Evolutionary conservation across 2,797 vertebrate genomes (phyloP).

Genomic region (Poecilia gillii): DNA sequence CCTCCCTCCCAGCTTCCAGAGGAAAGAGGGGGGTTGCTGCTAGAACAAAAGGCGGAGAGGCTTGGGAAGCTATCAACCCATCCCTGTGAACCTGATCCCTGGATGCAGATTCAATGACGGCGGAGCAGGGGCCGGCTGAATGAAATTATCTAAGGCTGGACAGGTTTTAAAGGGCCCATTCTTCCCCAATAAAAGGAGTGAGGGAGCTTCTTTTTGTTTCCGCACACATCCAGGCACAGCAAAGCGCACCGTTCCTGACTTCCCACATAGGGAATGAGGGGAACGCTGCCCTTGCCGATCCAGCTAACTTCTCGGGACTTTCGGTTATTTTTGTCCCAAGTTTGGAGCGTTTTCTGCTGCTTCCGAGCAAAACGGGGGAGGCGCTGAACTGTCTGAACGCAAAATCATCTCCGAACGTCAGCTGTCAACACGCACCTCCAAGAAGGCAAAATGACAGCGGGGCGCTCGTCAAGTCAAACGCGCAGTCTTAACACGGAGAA

Average conservation of each 20-base stretch:
- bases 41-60: slow-evolving; percentile 93
- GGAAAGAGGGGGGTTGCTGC: slow-evolving; percentile 53
- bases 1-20: slow-evolving; percentile 71
- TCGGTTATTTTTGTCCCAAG: slow-evolving; percentile 18
- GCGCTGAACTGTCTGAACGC: slow-evolving; percentile 66
- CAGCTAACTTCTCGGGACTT: slow-evolving; percentile 41
- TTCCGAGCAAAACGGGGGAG: slow-evolving; percentile 52
- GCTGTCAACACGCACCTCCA: slow-evolving; percentile 71
- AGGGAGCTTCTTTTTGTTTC: slow-evolving; percentile 75
- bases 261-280: slow-evolving; percentile 52
- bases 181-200: slow-evolving; percentile 81
- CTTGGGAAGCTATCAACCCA: slow-evolving; percentile 97
- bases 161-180: slow-evolving; percentile 96
- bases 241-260: slow-evolving; percentile 61
- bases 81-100: slow-evolving; percentile 95
- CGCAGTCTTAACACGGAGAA: slow-evolving; percentile 71
- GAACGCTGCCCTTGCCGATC: slow-evolving; percentile 15
- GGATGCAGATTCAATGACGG: slow-evolving; percentile 91
- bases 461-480: slow-evolving; percentile 77
- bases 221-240: slow-evolving; percentile 61
- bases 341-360: slow-evolving; percentile 26
- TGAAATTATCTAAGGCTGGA: slow-evolving; percentile 99
- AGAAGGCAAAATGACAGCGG: slow-evolving; percentile 73
- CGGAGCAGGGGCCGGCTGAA: slow-evolving; percentile 86
- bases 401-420: slow-evolving; percentile 63